phyloP scores from a whole-genome alignment of 30 jellyfish, hydroid and myxozoan genomes.

The Cassiopea andromeda region DNA sequence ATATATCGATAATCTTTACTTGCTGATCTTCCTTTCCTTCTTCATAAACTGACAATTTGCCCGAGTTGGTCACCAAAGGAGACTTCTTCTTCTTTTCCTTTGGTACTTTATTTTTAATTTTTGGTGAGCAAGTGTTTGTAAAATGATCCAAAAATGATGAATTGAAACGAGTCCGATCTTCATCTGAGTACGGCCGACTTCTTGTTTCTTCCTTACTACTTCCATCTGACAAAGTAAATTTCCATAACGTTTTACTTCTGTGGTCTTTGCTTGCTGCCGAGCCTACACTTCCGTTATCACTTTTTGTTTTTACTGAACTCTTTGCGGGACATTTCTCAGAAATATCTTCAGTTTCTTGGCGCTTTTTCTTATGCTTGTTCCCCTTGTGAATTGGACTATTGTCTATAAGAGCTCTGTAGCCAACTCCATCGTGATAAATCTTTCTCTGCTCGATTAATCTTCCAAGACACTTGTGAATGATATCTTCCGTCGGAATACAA shows the following conservation, averaged over 20 bases:
- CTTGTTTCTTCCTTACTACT: slow-evolving; percentile 47
- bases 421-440: slow-evolving; percentile 85
- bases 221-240: slow-evolving; percentile 36
- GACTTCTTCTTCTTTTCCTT: slow-evolving; percentile 21
- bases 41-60: background rate
- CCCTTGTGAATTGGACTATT: slow-evolving; percentile 58
- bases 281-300: slow-evolving; percentile 11
- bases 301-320: background rate
- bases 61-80: background rate
- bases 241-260: slow-evolving; percentile 1
- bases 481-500: slow-evolving; percentile 64
- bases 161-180: slow-evolving; percentile 35
- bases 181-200: slow-evolving; percentile 50
- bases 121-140: background rate
- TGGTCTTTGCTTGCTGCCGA: slow-evolving; percentile 15
- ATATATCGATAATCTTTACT: slow-evolving; percentile 46
- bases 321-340: slow-evolving; percentile 1
- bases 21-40: slow-evolving; percentile 1
- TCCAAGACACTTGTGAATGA: slow-evolving; percentile 78
- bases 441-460: slow-evolving; percentile 70
- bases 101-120: slow-evolving; percentile 3
- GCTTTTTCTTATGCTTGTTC: background rate
- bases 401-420: slow-evolving; percentile 77
- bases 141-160: slow-evolving; percentile 12
- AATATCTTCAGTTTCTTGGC: slow-evolving; percentile 8